These are phyloP conservation scores for Ophion obscuratus DNA, from an alignment of 2,888 invertebrate genomes.

Conservation along the genomic window DNA sequence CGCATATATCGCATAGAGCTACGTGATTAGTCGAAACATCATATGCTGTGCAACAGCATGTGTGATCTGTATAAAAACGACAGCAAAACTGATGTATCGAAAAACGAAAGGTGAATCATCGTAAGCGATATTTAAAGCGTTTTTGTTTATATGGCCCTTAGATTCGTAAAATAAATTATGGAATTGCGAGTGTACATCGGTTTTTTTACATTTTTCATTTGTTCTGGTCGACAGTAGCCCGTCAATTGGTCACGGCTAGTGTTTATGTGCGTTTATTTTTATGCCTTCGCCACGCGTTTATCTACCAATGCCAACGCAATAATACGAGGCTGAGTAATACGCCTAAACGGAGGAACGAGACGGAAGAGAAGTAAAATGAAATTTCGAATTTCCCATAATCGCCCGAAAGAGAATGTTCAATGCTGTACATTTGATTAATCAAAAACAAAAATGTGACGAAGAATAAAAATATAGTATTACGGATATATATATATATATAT, in stretches of 20 bases:
- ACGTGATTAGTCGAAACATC: no score
- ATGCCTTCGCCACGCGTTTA: background rate
- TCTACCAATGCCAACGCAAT: background rate
- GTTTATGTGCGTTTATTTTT: constrained; percentile 37
- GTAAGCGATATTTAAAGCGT: constrained; percentile 36
- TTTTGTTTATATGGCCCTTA: constrained; percentile 48
- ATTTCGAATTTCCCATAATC: constrained; percentile 6
- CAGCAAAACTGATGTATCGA: background rate
- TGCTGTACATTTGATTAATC: constrained; percentile 70
- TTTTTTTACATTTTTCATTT: constrained; percentile 44
- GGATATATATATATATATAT: constrained; percentile 59
- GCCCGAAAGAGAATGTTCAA: constrained; percentile 53
- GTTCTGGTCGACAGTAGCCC: constrained; percentile 29
- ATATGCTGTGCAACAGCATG: no score
- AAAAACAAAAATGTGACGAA: constrained; percentile 41
- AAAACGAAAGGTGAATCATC: constrained; percentile 12
- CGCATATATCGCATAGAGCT: no score
- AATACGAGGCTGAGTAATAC: constrained; percentile 7
- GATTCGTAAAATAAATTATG: constrained; percentile 47
- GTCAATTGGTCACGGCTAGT: constrained; percentile 47
- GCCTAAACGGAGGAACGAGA: background rate
- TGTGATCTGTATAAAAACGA: background rate
- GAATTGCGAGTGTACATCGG: constrained; percentile 56
- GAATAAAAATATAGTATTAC: constrained; percentile 75
- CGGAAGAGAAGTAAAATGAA: constrained; percentile 5